These are phyloP conservation scores for Xenopus laevis DNA, from an alignment of 2,113 vertebrate genomes.

Conservation along the genomic window DNA sequence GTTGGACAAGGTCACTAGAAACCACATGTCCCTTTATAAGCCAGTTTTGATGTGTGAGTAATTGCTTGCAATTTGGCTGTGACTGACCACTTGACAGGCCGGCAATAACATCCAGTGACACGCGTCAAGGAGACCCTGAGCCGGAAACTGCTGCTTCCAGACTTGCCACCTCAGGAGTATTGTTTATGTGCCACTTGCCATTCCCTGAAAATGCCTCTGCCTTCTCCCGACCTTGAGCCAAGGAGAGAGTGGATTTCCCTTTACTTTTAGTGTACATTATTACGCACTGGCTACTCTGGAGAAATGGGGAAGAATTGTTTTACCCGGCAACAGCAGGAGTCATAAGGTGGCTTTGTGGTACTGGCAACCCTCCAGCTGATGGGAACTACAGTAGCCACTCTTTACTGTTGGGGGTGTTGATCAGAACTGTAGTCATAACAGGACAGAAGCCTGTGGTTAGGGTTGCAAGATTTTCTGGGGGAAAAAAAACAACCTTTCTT, in stretches of 20 bases:
- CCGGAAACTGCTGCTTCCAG: too few relatives aligned
- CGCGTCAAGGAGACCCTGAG: not conserved
- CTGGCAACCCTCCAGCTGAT: not conserved
- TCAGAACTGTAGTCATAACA: too few relatives aligned
- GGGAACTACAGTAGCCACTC: not conserved
- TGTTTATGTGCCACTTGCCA: not conserved
- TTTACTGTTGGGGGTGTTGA: too few relatives aligned
- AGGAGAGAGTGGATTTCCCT: slow-evolving; percentile 18
- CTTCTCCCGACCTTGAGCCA: slow-evolving; percentile 23
- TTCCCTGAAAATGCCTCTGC: slow-evolving; percentile 11
- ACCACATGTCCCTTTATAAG: not conserved
- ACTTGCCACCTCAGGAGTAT: too few relatives aligned
- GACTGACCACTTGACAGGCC: not conserved
- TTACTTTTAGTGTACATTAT: slow-evolving; percentile 38
- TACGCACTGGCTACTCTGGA: slow-evolving; percentile 23
- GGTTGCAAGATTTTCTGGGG: too few relatives aligned
- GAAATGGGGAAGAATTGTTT: slow-evolving; percentile 25
- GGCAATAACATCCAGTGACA: not conserved
- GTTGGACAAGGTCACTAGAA: not conserved
- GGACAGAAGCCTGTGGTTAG: too few relatives aligned
- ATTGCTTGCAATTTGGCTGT: not conserved
- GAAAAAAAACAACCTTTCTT: too few relatives aligned
- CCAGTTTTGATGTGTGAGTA: not conserved
- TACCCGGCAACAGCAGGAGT: slow-evolving; percentile 31
- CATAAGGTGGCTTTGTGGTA: not conserved